These are phyloP conservation scores for Penaeus indicus DNA, from an alignment of 1,140 invertebrate genomes.

Conservation along the genomic window DNA sequence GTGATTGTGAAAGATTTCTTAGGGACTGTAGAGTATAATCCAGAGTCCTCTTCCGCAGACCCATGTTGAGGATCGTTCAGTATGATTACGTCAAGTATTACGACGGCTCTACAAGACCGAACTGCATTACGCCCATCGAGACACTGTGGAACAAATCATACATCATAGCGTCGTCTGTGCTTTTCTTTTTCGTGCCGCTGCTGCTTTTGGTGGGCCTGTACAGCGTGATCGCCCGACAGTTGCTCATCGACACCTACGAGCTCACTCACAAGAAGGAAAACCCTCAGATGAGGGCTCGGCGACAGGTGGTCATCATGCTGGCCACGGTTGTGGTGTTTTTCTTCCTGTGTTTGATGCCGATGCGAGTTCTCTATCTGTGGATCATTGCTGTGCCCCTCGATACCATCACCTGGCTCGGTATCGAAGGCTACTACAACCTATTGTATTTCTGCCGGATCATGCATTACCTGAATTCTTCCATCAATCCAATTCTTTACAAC, in stretches of 20 bases:
- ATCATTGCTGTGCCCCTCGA: conserved; percentile 82
- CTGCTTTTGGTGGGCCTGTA: conserved; percentile 85
- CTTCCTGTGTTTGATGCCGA: conserved; percentile 90
- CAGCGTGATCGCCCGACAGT: conserved; percentile 83
- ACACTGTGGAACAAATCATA: conserved; percentile 81
- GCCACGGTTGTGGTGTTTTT: conserved; percentile 91
- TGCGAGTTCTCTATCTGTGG: conserved; percentile 87
- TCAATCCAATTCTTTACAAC: conserved; percentile 92
- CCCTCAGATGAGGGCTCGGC: conserved; percentile 67
- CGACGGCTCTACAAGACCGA: conserved; percentile 79
- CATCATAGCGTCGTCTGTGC: conserved; percentile 80
- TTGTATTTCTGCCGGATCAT: conserved; percentile 89
- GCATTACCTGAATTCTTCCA: conserved; percentile 89
- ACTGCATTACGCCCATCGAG: conserved; percentile 82
- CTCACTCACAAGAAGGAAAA: conserved; percentile 53
- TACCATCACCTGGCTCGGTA: conserved; percentile 77
- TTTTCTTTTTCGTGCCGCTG: conserved; percentile 88
- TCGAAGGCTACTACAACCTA: conserved; percentile 86
- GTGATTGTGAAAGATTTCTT: no score
- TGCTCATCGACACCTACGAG: conserved; percentile 74
- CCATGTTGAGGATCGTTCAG: conserved; percentile 75
- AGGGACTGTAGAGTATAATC: background rate
- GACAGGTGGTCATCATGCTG: conserved; percentile 85
- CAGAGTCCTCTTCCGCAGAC: conserved; percentile 76
- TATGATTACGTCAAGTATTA: conserved; percentile 78